Conservation (phyloP, 2,113 vertebrate species). For the Brienomyrus longianalis region DNA sequence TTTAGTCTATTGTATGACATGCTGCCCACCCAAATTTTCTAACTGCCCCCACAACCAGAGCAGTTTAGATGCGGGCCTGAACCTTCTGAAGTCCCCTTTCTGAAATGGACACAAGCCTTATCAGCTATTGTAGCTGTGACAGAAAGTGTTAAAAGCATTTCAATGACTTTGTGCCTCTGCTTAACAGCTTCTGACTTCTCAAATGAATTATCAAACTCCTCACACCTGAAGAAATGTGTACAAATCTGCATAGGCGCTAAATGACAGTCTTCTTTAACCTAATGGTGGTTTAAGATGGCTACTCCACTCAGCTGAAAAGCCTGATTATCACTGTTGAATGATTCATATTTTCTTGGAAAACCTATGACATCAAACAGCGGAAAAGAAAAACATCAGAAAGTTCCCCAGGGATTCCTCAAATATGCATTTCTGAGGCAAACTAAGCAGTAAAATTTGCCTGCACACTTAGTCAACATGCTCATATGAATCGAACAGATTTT, state of each 20-base stretch:
- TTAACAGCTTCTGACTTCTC: background rate
- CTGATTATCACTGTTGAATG: background rate
- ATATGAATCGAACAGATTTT: background rate
- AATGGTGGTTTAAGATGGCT: background rate
- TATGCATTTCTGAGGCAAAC: background rate
- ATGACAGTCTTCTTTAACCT: background rate
- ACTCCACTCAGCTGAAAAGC: background rate
- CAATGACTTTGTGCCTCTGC: background rate
- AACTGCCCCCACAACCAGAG: too few relatives aligned
- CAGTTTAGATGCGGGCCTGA: background rate
- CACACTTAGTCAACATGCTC: background rate
- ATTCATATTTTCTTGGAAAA: background rate
- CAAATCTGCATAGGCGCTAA: background rate
- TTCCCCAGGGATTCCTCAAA: background rate
- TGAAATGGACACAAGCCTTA: background rate
- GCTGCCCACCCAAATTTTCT: too few relatives aligned
- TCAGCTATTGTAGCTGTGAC: background rate
- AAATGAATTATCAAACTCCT: background rate
- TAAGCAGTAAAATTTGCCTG: background rate
- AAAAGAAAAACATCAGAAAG: background rate
- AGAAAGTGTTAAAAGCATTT: background rate
- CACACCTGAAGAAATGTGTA: background rate
- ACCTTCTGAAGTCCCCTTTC: background rate
- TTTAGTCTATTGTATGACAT: too few relatives aligned
- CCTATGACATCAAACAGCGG: background rate